Conservation (phyloP, 2,113 vertebrate species). For the Antechinus stuartii region DNA sequence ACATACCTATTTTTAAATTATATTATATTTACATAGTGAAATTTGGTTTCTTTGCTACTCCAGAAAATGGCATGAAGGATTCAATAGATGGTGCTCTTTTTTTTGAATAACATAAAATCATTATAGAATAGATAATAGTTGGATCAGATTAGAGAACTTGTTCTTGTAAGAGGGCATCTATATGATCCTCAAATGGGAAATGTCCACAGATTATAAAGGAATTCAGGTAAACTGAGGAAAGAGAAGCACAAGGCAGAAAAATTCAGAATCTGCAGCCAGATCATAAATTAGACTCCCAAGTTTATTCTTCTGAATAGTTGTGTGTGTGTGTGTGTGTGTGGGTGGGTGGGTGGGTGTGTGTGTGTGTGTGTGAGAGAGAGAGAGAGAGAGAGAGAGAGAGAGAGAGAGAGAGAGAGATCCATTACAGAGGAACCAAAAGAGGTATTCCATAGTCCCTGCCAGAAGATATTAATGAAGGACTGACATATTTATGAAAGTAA, state of each 20-base stretch:
- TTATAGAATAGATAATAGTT: neutral
- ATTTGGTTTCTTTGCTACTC: neutral
- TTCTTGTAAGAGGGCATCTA: neutral
- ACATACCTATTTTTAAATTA: neutral
- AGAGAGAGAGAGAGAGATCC: neutral
- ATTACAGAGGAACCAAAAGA: neutral
- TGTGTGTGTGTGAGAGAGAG: too few species aligned
- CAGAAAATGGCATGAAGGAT: neutral
- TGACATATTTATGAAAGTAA: slow-evolving; percentile 2
- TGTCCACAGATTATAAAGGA: neutral
- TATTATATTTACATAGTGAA: neutral
- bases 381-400: too few species aligned
- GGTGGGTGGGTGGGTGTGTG: too few species aligned
- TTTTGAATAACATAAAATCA: neutral
- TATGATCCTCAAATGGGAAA: neutral
- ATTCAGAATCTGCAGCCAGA: neutral
- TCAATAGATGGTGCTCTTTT: neutral
- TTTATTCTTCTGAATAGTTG: neutral
- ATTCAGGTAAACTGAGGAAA: neutral
- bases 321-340: neutral
- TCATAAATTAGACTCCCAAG: neutral
- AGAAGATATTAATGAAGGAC: neutral
- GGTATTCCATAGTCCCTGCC: neutral
- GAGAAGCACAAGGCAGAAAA: neutral
- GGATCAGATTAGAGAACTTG: neutral